Conservation (phyloP, 35 echinoderm and acorn worm species). For the Acanthaster planci region DNA sequence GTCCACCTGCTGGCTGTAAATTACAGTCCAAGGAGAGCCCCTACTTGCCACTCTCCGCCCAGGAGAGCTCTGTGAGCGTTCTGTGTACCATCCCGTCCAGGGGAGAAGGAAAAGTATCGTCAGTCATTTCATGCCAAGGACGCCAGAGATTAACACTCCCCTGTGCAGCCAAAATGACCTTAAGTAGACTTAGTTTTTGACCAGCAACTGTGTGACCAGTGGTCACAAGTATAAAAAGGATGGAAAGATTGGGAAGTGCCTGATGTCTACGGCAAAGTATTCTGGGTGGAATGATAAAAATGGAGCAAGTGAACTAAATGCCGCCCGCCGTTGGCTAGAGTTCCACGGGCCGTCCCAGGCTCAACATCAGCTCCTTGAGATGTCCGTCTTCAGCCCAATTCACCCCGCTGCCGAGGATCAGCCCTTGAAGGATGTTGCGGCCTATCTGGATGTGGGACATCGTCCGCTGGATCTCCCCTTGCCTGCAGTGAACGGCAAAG, state of each 20-base stretch:
- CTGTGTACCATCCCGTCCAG: no score
- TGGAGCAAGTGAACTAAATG: background rate
- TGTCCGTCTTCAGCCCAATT: conserved; percentile 64
- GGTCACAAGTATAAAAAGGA: background rate
- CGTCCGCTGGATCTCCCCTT: conserved; percentile 34
- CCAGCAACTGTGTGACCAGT: background rate
- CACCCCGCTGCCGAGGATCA: conserved; percentile 63
- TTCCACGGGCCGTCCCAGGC: conserved; percentile 47
- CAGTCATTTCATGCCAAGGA: no score
- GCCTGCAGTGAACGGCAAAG: conserved; percentile 24
- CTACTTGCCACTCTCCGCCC: no score
- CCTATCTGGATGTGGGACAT: conserved; percentile 37
- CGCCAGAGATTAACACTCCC: no score
- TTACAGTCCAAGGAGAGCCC: no score
- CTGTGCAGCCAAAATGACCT: no score
- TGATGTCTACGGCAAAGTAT: background rate
- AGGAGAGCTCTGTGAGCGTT: no score
- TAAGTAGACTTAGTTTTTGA: background rate
- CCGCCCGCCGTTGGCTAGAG: background rate
- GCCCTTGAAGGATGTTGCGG: conserved; percentile 50
- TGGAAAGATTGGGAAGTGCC: background rate
- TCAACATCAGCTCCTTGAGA: conserved; percentile 37
- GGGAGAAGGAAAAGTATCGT: no score
- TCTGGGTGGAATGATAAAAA: background rate
- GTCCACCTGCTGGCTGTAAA: no score